Percentiles rank a stretch among this genome's conserved stretches.
Evolutionary conservation across 2,113 vertebrate species (phyloP).

Genomic region (Antennarius striatus): DNA sequence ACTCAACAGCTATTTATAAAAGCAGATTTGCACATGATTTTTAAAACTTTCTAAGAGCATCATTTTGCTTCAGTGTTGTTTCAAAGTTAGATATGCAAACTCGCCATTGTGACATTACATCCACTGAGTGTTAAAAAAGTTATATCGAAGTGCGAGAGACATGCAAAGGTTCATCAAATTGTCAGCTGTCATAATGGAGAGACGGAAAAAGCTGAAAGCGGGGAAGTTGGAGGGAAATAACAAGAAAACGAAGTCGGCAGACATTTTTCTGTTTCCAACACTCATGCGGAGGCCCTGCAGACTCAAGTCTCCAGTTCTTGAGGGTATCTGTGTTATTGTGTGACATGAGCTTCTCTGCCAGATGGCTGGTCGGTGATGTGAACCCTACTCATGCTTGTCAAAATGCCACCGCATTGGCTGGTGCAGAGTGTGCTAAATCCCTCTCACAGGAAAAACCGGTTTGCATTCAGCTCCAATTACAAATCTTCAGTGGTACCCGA

Average conservation of each 20-base stretch:
- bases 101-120: constrained; percentile 8
- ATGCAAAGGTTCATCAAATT: constrained; percentile 16
- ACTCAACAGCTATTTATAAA: no score
- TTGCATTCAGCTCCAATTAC: constrained; percentile 70
- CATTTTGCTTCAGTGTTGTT: no score
- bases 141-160: no score
- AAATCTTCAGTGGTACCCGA: constrained; percentile 67
- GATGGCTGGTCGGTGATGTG: constrained; percentile 57
- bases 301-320: constrained; percentile 44
- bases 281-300: constrained; percentile 45
- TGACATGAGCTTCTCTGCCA: constrained; percentile 48
- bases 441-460: constrained; percentile 51
- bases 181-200: constrained; percentile 49
- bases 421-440: constrained; percentile 55
- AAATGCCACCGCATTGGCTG: constrained; percentile 55
- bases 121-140: constrained; percentile 4
- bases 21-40: no score
- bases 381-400: constrained; percentile 65
- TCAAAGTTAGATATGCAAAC: neutral
- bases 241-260: constrained; percentile 56
- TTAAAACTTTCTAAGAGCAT: no score
- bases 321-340: constrained; percentile 64
- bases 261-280: constrained; percentile 53
- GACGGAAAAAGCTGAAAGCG: constrained; percentile 21
- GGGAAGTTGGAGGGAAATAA: constrained; percentile 22